Percentiles rank a stretch among this genome's conserved stretches.
Conservation (phyloP, 2,113 vertebrate genomes). For the Halcyon malimbica region DNA sequence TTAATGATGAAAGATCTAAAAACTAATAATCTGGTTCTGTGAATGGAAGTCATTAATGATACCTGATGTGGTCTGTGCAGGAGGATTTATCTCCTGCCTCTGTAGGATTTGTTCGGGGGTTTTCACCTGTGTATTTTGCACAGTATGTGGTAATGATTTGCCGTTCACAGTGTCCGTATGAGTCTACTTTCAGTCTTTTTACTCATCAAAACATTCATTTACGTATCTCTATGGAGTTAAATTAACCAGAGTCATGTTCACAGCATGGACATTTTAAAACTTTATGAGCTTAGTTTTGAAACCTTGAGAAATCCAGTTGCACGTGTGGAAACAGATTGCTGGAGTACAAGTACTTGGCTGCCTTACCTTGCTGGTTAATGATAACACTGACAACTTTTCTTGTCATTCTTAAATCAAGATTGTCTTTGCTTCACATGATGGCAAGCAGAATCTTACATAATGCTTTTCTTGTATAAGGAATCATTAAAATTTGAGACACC, state of each 20-base stretch:
- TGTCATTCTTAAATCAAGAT: neutral
- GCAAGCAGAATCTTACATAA: neutral
- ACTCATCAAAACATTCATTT: neutral
- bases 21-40: neutral
- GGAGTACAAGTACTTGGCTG: neutral
- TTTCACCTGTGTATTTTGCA: neutral
- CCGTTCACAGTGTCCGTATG: neutral
- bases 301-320: neutral
- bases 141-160: accelerated
- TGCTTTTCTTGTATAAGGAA: neutral
- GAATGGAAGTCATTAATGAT: neutral
- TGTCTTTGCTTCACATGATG: neutral
- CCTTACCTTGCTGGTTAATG: neutral
- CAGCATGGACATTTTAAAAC: neutral
- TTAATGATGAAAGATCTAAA: neutral
- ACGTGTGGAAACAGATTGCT: neutral
- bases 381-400: neutral
- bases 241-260: neutral
- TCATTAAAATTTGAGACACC: neutral
- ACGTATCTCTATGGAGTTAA: neutral
- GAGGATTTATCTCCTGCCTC: neutral
- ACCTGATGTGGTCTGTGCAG: neutral
- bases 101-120: neutral
- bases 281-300: neutral
- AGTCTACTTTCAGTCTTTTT: neutral